A percentile compares a stretch with the other conserved stretches of the same genome.
These are phyloP conservation scores for Urocolius indicus DNA, from an alignment of 2,113 vertebrate genomes.

Conservation along the genomic window DNA sequence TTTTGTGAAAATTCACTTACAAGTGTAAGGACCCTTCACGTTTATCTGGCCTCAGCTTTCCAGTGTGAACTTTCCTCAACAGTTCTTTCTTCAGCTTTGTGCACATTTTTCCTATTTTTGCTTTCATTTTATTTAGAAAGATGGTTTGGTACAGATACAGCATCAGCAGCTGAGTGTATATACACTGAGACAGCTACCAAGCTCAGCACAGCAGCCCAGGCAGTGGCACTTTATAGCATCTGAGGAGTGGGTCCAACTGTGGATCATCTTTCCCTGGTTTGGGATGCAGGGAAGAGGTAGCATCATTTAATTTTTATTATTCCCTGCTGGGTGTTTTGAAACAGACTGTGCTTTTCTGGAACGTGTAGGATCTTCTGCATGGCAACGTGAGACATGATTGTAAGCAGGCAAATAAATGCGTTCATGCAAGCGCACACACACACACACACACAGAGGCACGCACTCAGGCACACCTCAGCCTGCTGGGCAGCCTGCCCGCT, in stretches of 20 bases:
- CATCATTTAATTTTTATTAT: neutral
- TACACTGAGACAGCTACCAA: neutral
- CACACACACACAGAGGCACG: too few relatives aligned
- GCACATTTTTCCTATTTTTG: neutral
- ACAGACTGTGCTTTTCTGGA: constrained; percentile 31
- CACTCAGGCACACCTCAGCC: neutral
- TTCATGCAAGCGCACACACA: neutral
- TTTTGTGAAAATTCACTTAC: neutral
- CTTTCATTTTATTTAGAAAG: neutral
- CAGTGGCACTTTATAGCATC: fast-evolving
- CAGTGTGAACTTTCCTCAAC: neutral
- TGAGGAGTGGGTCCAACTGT: neutral
- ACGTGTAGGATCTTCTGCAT: neutral
- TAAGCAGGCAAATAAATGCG: neutral
- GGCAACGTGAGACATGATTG: neutral
- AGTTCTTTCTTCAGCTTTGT: neutral
- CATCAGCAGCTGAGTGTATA: neutral
- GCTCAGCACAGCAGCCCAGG: neutral
- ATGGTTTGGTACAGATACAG: neutral
- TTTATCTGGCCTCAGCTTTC: neutral
- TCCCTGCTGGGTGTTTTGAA: neutral
- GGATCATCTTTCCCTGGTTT: neutral
- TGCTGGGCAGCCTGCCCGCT: constrained; percentile 13
- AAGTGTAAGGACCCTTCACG: neutral
- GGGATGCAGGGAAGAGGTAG: neutral